Conservation (phyloP, 1,140 invertebrate genomes). For the Centruroides vittatus region DNA sequence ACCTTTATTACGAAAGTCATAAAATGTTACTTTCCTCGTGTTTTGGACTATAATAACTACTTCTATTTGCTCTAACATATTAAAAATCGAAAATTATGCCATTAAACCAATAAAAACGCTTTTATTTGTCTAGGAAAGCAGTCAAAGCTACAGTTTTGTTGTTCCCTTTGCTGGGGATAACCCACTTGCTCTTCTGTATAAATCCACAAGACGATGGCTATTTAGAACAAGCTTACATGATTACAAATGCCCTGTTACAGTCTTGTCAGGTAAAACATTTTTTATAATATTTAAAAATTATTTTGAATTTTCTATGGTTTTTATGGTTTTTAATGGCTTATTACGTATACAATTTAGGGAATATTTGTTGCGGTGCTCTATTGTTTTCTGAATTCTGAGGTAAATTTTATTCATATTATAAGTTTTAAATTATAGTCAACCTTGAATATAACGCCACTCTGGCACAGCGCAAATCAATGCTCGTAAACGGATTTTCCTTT, state of each 20-base stretch:
- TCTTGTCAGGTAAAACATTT: constrained; percentile 32
- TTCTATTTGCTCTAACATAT: too few relatives aligned
- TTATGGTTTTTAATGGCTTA: too few relatives aligned
- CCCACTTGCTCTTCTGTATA: constrained; percentile 36
- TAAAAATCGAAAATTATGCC: too few relatives aligned
- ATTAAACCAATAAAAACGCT: too few relatives aligned
- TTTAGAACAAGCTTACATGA: constrained; percentile 30
- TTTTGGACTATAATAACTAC: too few relatives aligned
- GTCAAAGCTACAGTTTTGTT: constrained; percentile 39
- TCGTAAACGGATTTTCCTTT: too few relatives aligned
- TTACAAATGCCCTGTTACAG: constrained; percentile 35
- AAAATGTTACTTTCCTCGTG: too few relatives aligned
- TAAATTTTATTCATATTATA: not conserved
- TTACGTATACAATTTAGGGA: constrained; percentile 25
- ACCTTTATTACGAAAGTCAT: too few relatives aligned
- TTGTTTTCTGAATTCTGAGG: constrained; percentile 37
- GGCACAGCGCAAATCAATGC: too few relatives aligned
- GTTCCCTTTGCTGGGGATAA: constrained; percentile 38
- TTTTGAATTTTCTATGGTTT: too few relatives aligned
- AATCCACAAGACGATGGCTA: constrained; percentile 30
- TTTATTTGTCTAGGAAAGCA: constrained; percentile 30
- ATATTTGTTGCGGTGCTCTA: constrained; percentile 37
- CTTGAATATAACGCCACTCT: too few relatives aligned
- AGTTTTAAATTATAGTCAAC: too few relatives aligned
- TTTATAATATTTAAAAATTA: not conserved